Conservation (phyloP, 2,113 vertebrate species). For the Callorhinus ursinus region DNA sequence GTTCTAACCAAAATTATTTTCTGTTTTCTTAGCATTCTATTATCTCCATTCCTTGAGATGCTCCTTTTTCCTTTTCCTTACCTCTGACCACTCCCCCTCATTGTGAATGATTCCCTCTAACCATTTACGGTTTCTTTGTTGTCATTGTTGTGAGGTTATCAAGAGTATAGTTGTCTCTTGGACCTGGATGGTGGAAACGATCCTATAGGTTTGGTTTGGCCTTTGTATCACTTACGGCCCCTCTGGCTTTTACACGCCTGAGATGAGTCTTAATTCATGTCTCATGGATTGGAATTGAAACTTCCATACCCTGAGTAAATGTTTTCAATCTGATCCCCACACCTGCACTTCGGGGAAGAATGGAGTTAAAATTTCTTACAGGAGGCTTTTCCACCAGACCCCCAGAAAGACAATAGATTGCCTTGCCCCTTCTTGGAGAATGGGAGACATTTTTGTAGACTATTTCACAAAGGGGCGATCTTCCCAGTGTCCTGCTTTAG, state of each 20-base stretch:
- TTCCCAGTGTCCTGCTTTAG: not conserved
- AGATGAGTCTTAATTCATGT: not conserved
- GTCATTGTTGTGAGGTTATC: not conserved
- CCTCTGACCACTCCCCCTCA: not conserved
- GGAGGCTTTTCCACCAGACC: not conserved
- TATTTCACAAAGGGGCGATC: not conserved
- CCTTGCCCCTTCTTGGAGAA: not conserved
- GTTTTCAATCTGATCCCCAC: not conserved
- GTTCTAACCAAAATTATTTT: constrained; percentile 33
- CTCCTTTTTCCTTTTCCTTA: not conserved
- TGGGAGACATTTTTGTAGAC: not conserved
- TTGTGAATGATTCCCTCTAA: not conserved
- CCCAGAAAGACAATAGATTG: not conserved
- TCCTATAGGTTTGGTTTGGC: not conserved
- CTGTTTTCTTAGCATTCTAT: not conserved
- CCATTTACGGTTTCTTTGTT: not conserved
- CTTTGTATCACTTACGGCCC: not conserved
- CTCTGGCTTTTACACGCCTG: not conserved
- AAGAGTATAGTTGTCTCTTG: rapidly evolving
- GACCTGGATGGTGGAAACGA: not conserved
- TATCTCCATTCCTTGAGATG: not conserved
- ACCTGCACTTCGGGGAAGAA: not conserved
- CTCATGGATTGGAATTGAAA: not conserved
- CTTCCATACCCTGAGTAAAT: not conserved
- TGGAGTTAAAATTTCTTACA: not conserved